These are phyloP conservation scores for Poecilia picta DNA, from an alignment of 2,797 vertebrate species.

Conservation along the genomic window DNA sequence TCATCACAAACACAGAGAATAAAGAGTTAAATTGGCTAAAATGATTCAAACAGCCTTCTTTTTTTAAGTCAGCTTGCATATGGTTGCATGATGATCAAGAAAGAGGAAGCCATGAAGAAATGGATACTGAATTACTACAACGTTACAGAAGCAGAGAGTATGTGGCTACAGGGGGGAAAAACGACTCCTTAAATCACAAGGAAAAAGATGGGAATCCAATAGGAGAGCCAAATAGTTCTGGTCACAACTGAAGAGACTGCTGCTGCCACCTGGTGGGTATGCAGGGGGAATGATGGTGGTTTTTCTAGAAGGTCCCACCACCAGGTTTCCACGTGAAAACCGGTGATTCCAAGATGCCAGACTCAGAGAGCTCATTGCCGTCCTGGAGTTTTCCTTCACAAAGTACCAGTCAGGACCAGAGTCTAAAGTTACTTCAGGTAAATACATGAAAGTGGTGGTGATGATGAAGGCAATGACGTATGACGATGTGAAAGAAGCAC, in stretches of 20 bases:
- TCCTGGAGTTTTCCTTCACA: constrained; percentile 23
- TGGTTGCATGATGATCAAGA: constrained; percentile 35
- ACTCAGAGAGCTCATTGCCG: neutral
- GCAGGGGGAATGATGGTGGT: neutral
- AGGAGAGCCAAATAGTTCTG: constrained; percentile 6
- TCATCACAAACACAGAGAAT: constrained; percentile 79
- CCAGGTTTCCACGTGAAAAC: constrained; percentile 5
- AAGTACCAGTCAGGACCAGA: constrained; percentile 37
- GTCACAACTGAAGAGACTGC: constrained; percentile 17
- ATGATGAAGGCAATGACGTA: neutral
- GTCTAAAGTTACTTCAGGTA: constrained; percentile 49
- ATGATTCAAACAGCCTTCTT: constrained; percentile 74
- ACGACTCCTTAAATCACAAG: constrained; percentile 41
- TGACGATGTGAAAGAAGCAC: constrained; percentile 20
- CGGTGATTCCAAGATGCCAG: neutral
- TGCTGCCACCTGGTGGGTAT: neutral
- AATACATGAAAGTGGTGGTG: constrained; percentile 13
- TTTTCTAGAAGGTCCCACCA: constrained; percentile 4
- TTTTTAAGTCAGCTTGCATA: constrained; percentile 52
- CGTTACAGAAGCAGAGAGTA: constrained; percentile 31
- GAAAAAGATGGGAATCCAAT: constrained; percentile 11
- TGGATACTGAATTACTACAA: constrained; percentile 29
- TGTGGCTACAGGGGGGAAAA: constrained; percentile 29
- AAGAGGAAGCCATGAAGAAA: constrained; percentile 29
- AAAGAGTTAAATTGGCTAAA: constrained; percentile 73